Base-by-base conservation (phyloP, 2,113 vertebrate species). In the Malurus elegans region DNA sequence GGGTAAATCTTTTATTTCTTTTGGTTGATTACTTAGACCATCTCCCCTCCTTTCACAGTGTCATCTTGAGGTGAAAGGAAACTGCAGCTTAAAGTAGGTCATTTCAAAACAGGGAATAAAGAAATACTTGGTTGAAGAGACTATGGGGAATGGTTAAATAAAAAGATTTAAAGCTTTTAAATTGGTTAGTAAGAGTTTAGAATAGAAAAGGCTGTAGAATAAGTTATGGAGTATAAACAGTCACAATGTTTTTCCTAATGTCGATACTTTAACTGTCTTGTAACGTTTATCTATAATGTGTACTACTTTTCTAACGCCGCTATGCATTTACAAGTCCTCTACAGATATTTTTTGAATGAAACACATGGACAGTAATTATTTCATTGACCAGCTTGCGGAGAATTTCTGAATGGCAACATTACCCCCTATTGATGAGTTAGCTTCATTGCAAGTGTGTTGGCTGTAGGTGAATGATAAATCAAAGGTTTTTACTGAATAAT, bases 1-100 rank as follows among this genome's bases (percentile, higher is more conserved):
- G 18, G 93, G 97, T 97, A 96, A 94, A 57, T 62, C 4, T 71
- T 73, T 48, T 56, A 9, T 62, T 81, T 36, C 9, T 71, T 91
- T 82, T 47, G 20, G 71, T 42, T 44, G 8, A 38, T 36, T 92
- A 38, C 9, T 64, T 57, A 38, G 18, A 15, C 31, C 4, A 25
- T 60, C 38, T 88, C 24, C 54, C 85, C 19, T 86, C 10, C n/a
- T 90, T 76, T 67, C 18, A 6, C 20, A 50, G 3, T 23, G 28
- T 40, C 24, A 7, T 54, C 21, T 44, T 90, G 18, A 58, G 56
- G 32, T 8, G 42, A 85, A 83, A 64, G n/a, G 23, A 64, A 62
- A 15, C 9, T 53, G 36, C 20, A 83, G 18, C 26, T 44, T 83
- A 47, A 90, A 47, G 14, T 25, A 76, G 23, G 10, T 65, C 2